Conservation (phyloP, 2,797 vertebrate species). For the Falco biarmicus region DNA sequence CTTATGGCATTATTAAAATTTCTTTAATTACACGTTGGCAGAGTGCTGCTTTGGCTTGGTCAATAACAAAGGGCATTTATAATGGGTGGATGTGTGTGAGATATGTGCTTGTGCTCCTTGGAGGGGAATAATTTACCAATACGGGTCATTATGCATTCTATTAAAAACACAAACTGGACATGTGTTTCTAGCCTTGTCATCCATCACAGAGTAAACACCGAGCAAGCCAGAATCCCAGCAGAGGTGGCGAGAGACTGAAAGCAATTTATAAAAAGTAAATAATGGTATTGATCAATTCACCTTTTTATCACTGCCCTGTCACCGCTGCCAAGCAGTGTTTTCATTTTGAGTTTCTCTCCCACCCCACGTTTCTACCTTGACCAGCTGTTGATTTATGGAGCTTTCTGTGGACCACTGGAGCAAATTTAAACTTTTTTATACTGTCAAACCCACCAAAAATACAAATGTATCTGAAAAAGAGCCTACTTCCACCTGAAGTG, state of each 20-base stretch:
- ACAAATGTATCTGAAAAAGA: not conserved
- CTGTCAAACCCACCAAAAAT: not conserved
- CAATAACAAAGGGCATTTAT: constrained; percentile 19
- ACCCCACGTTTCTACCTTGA: not conserved
- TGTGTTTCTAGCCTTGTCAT: constrained; percentile 59
- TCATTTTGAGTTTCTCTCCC: not conserved
- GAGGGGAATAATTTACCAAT: constrained; percentile 66
- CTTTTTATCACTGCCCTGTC: constrained; percentile 60
- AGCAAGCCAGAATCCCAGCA: constrained; percentile 39
- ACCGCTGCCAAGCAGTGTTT: not conserved
- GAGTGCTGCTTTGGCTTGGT: constrained; percentile 30
- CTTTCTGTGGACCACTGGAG: constrained; percentile 9
- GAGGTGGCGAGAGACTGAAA: constrained; percentile 35
- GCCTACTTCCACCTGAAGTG: not conserved
- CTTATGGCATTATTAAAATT: not conserved
- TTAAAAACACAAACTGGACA: constrained; percentile 55
- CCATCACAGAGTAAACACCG: constrained; percentile 61
- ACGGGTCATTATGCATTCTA: constrained; percentile 58
- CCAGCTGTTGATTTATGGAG: constrained; percentile 46
- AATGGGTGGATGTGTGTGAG: not conserved
- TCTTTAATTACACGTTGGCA: constrained; percentile 49
- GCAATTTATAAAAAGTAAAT: constrained; percentile 72
- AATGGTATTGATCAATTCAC: constrained; percentile 63
- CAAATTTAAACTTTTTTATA: not conserved
- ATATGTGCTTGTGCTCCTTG: constrained; percentile 28